Percentiles rank a stretch among this genome's conserved stretches.
Evolutionary conservation across 2,888 invertebrate genomes (phyloP).

Genomic region (Andrena haemorrhoa): DNA sequence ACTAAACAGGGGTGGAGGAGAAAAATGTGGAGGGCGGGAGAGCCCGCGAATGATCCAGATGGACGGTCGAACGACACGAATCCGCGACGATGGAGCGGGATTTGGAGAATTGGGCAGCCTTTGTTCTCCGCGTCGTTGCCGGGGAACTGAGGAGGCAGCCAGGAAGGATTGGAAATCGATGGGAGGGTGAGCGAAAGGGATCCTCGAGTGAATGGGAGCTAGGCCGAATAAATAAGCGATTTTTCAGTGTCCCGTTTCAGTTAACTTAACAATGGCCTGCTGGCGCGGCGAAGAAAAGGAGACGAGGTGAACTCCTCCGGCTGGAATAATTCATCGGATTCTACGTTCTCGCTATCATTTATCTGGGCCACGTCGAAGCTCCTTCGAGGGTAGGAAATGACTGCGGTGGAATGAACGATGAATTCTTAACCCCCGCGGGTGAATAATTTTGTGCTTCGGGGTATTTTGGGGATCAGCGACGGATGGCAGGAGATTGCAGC

Average conservation of each 20-base stretch:
- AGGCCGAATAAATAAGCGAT: background rate
- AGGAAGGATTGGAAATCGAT: conserved; percentile 26
- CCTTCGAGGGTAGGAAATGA: no score
- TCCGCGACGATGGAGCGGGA: background rate
- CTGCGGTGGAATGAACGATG: no score
- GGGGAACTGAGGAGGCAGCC: background rate
- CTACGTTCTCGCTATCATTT: background rate
- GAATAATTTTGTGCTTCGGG: no score
- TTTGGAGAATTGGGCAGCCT: background rate
- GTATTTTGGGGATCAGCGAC: no score
- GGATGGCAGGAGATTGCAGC: no score
- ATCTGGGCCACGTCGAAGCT: no score
- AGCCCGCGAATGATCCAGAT: no score
- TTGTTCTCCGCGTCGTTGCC: background rate
- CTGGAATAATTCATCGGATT: background rate
- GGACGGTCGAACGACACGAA: no score
- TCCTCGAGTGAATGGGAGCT: background rate
- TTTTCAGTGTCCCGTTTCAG: conserved; percentile 3
- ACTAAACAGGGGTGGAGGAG: background rate
- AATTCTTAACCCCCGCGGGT: no score
- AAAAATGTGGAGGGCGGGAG: background rate
- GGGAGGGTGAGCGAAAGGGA: background rate
- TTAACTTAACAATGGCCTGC: background rate
- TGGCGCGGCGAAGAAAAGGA: background rate
- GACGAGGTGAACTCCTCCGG: background rate